Base-by-base conservation (phyloP, 2,888 invertebrate species). In the Agonopterix heracliana region DNA sequence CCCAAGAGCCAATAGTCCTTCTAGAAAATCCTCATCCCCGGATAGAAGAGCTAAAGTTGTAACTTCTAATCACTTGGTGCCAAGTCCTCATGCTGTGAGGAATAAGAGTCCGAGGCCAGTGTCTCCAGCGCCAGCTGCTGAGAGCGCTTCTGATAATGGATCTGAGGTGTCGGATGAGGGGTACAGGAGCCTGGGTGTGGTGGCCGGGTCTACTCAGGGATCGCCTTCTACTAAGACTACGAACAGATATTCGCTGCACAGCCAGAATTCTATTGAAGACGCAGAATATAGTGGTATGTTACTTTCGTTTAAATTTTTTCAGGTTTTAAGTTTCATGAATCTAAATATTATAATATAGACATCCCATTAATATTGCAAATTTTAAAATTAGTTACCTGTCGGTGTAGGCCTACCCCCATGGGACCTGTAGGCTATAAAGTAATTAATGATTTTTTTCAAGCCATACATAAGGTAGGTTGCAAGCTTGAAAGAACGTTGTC, bases 141-240 rank as follows among this genome's bases (percentile, higher is more conserved):
- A 91, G 62, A 91, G 92, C 54, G 92, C 92, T 8, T 93, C 94
- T 48, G 94, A 95, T 71, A 94, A 95, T 60, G 94, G 95, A 9
- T 95, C 95, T 50, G 95, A 95, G 73, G 94, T 95, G 17, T 95
- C 95, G 26, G 95, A 95, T 74, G 95, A 95, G 68, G 95, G 95
- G 0, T 95, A 95, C 75, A 91, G 95, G 64, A 95, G 95, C 68
- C 79, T 95, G 64, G 95, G 95, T 0, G 90, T 94, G 44, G 92
- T 90, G 17, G 86, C 87, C 1, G 84, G 84, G 1, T 89, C 89
- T 41, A 90, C 87, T 0, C 87, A 88, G 49, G 84, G 85, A 0
- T 85, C 88, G 1, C 88, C 89, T 0, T 76, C 78, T 0, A 81
- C 78, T 56, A 90, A 90, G 62, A 91, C 89, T 2, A 89, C 89